Evolutionary conservation across 2,888 invertebrate genomes (phyloP), one percentile per base, ranked within the genome.

Genomic region (Cordilura impudica): DNA sequence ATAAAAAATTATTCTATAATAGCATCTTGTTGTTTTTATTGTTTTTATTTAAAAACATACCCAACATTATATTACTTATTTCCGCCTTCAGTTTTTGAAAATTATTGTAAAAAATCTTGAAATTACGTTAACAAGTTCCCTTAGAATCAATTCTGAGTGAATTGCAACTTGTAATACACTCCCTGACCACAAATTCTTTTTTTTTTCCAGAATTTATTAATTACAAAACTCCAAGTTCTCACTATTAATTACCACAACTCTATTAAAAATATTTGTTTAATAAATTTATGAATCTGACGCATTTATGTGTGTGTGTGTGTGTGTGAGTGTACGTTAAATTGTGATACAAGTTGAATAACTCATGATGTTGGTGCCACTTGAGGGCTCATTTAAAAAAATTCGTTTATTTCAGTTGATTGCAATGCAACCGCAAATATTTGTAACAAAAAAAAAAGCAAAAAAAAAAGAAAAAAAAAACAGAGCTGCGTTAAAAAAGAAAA

Each of bases 401-500:
- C 60, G 43, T 70, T 54, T 61, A 66, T 77, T 67, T 29, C 66
- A 67, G 51, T 67, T 66, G 71, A 77, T 67, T 77, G 66, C 61
- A 56, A 49, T 67, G 60, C 19, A 54, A 61, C 77, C 71, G 54
- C 77, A 72, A 67, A 78, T 72, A 72, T 72, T 72, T 77, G 31
- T 49, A 63, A 21, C 26, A 43, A 53, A 49, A 47, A 56, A 18
- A 35, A 49, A 66, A 45, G 16, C 35, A 69, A 14, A 10, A 35
- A 23, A 58, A 58, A 21, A 43, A n/a, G n/a, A 21, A 43, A n/a
- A 56, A 7, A 35, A 35, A 2, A 49, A 49, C 47, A 10, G 35
- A 61, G 18, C 7, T 49, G 39, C n/a, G 16, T 16, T 8, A 2
- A 26, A 49, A 16, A 31, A 21, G 26, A 39, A 29, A 56, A 35